These are phyloP conservation scores for Leptopilina drosophilae DNA, from an alignment of 2,888 invertebrate species.

Conservation along the genomic window DNA sequence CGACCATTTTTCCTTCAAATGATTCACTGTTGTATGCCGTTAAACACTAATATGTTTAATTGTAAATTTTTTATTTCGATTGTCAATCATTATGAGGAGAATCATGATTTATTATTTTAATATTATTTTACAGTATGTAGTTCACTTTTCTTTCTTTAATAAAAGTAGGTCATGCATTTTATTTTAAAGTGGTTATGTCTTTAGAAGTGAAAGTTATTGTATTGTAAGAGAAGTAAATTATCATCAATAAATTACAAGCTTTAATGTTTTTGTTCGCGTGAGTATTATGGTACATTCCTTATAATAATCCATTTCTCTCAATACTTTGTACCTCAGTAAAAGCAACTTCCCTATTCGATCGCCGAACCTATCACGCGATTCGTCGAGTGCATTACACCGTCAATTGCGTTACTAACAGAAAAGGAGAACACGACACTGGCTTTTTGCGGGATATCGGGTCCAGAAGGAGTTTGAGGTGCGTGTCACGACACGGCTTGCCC, in stretches of 20 bases:
- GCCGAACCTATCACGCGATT: conserved; percentile 36
- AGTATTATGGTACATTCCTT: conserved; percentile 29
- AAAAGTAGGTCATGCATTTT: not conserved
- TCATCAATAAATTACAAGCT: conserved; percentile 26
- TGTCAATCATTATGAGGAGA: no score
- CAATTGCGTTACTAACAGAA: conserved; percentile 47
- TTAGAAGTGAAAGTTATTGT: conserved; percentile 28
- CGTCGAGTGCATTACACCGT: conserved; percentile 40
- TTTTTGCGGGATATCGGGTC: conserved; percentile 62
- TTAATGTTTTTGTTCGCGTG: not conserved
- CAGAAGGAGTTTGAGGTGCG: conserved; percentile 71
- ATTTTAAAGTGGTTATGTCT: not conserved
- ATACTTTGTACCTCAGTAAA: conserved; percentile 2
- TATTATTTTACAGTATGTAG: no score
- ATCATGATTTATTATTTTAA: no score
- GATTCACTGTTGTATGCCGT: no score
- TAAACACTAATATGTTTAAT: no score
- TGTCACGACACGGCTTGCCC: conserved; percentile 77
- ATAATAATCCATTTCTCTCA: conserved; percentile 37
- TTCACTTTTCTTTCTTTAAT: not conserved
- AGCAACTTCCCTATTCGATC: conserved; percentile 31
- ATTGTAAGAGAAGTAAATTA: conserved; percentile 17
- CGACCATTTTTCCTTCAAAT: not conserved
- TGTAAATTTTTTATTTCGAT: no score
- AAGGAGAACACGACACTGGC: conserved; percentile 71